Evolutionary conservation across 1,140 invertebrate species (phyloP).

Genomic region (Conopomorpha cramerella): DNA sequence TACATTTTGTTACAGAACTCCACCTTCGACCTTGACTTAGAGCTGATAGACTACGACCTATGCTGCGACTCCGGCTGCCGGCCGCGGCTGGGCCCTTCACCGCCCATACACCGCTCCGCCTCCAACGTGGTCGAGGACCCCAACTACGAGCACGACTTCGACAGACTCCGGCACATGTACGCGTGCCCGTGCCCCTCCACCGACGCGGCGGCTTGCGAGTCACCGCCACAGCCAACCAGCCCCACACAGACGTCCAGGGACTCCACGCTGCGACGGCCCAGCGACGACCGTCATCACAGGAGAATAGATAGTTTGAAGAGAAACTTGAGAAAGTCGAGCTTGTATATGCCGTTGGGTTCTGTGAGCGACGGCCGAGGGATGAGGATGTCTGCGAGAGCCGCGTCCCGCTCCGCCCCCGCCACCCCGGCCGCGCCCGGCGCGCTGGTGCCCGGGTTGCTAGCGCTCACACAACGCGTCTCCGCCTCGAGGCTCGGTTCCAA

Average conservation of each 20-base stretch:
- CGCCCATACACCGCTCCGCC: conserved; percentile 22
- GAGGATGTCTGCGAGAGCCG: conserved; percentile 24
- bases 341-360: conserved; percentile 61
- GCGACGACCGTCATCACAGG: conserved; percentile 27
- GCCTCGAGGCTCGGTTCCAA: conserved; percentile 50
- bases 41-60: conserved; percentile 43
- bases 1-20: conserved; percentile 22
- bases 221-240: conserved; percentile 76
- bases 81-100: conserved; percentile 33
- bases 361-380: conserved; percentile 23
- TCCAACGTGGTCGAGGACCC: conserved; percentile 26
- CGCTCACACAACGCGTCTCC: conserved; percentile 47
- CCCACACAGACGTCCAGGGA: conserved; percentile 64
- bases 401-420: conserved; percentile 73
- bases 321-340: conserved; percentile 59
- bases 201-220: conserved; percentile 55
- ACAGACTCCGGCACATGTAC: conserved; percentile 2
- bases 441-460: conserved; percentile 58
- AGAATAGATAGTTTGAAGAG: conserved; percentile 32
- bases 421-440: conserved; percentile 72
- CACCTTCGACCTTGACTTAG: conserved; percentile 36
- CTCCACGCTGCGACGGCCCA: conserved; percentile 29
- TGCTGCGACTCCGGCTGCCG: conserved; percentile 43
- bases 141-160: conserved; percentile 8
- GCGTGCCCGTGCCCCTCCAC: conserved; percentile 24